Evolutionary conservation across 1,140 invertebrate species (phyloP), one percentile per base, ranked within the genome.

Genomic region (Scaptomyza montana): DNA sequence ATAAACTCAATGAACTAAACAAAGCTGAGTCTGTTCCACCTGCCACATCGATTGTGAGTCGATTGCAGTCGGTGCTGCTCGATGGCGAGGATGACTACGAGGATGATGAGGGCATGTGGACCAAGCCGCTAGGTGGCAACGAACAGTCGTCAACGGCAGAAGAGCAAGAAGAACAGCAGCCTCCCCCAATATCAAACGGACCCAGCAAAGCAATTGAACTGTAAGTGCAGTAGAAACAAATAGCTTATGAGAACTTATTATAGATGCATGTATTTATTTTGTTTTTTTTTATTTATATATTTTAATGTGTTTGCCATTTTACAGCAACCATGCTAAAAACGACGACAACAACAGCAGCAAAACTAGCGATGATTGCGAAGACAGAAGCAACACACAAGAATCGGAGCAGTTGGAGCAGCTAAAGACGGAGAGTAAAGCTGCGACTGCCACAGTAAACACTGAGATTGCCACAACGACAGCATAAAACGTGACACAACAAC

Each of bases 51-150:
- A 72, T 89, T 19, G 84, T 86, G 0, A 85, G 73, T 9, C 74
- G 78, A n/a, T n/a, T 90, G 36, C 87, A 90, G 47, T 90, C 87
- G 41, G 87, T 90, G 57, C 56, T 90, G 49, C 62, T 91, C 13
- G 89, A 76, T 49, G 89, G 84, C 41, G 89, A 90, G 47, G 89
- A 91, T 39, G 90, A 91, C 19, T 91, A 91, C 55, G 90, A 91
- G 49, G 90, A 91, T 55, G 90, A 91, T 56, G 89, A 91, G 53
- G 90, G 89, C 41, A 91, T 91, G 89, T 91, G 90, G 90, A 91
- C 90, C 28, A 91, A 91, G 59, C 90, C 90, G 16, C 45, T 91
- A 25, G 90, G 84, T 19, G 82, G 51, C 36, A 79, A 65, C 50
- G 66, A 47, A 55, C 13, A 47, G 19, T 25, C 68, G 16, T 21